phyloP scores from a whole-genome alignment of 2,888 invertebrate genomes.

The Tetranychus truncatus region DNA sequence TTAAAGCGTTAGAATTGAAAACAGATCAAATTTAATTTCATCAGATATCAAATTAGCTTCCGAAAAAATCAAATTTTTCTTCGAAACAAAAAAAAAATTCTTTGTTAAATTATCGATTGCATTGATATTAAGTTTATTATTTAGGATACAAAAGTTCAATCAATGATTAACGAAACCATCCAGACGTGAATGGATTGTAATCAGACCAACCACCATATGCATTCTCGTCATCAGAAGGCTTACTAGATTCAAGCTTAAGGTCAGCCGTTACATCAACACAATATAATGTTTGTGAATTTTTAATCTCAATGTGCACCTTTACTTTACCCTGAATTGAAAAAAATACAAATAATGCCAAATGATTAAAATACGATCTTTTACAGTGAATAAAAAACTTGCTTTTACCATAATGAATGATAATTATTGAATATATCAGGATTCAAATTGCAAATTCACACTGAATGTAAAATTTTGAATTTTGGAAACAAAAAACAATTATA shows the following conservation, averaged over 20 bases:
- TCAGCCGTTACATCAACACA: neutral
- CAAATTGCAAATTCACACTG: too few relatives aligned
- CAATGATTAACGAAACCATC: too few relatives aligned
- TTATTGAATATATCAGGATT: too few relatives aligned
- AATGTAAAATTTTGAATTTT: too few relatives aligned
- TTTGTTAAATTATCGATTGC: too few relatives aligned
- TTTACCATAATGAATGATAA: too few relatives aligned
- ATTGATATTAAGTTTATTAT: too few relatives aligned
- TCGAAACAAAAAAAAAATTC: too few relatives aligned
- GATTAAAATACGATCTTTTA: neutral
- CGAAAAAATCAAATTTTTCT: too few relatives aligned
- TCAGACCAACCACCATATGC: neutral
- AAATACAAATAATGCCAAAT: neutral
- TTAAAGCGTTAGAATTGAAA: neutral
- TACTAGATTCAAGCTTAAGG: neutral
- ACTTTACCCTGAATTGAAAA: neutral
- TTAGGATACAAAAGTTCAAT: too few relatives aligned
- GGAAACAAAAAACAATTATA: neutral
- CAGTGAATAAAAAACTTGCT: neutral
- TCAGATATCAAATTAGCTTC: too few relatives aligned
- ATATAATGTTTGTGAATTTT: neutral
- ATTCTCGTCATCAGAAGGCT: neutral
- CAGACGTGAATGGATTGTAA: neutral
- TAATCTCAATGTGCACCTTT: neutral
- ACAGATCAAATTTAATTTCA: neutral